Base-by-base conservation (phyloP, 2,113 vertebrate genomes). In the Eptesicus fuscus region DNA sequence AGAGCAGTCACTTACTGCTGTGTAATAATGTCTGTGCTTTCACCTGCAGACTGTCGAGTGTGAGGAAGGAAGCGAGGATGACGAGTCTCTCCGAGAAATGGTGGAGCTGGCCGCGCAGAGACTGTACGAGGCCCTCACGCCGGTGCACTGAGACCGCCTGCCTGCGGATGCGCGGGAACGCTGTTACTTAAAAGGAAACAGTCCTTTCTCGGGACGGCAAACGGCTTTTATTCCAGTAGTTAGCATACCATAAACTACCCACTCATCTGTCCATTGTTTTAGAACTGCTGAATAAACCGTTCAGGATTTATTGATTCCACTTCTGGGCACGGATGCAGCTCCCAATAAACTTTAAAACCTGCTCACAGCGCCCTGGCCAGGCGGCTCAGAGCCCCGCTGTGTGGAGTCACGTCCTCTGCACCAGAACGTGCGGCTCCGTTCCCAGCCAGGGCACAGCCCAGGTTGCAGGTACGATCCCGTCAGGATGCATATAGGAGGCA, bases 1-100 rank as follows among this genome's bases (percentile, higher is more conserved):
- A 67, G 65, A n/a, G 32, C 30, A n/a, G n/a, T n/a, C 32, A 8
- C 40, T 8, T 1, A 2, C 71, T 74, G 3, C 40, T 14, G 0
- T 30, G 1, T 10, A 16, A 32, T 9, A 4, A 1, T 32, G 4
- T 95, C 5, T 95, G 53, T 97, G 73, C 71, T 35, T 96, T 63
- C 7, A 0, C 47, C 85, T 70, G 3, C 98, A 99, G 99, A 22
- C 9, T 2, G 74, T 7, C 4, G 74, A 77, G 74, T 77, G 74
- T 3, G 74, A 77, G 47, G 74, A 77, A 3, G 74, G 74, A 0
- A 77, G 74, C 2, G 74, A 77, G 2, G 74, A 77, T 9, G 74
- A 77, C 10, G 74, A 77, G 47, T 51, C 47, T 1, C 44, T 77
- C 17, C 74, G 74, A 8, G 74, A 77, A 5, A 77, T 77, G 74